Percentiles rank a stretch among this genome's conserved stretches.
These are phyloP conservation scores for Dasypolia templi DNA, from an alignment of 2,888 invertebrate genomes.

Conservation along the genomic window DNA sequence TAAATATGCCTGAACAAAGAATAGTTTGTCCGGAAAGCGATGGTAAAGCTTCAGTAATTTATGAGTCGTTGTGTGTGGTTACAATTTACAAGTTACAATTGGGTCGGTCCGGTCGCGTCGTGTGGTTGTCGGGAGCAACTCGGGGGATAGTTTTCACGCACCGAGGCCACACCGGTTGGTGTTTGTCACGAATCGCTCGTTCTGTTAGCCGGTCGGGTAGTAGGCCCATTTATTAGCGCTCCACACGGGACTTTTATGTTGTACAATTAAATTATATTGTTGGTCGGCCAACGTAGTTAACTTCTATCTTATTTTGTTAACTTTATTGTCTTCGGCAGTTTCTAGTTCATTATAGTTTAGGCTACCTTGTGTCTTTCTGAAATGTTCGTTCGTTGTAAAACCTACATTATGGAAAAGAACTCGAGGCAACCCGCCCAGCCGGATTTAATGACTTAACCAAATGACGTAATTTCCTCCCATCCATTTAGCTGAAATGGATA, in stretches of 20 bases:
- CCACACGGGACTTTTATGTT: constrained; percentile 1
- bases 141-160: constrained; percentile 5
- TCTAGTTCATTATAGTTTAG: not conserved
- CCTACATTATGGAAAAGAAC: not conserved
- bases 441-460: constrained; percentile 56
- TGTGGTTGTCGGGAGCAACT: constrained; percentile 13
- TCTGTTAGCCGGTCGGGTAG: not conserved
- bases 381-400: not conserved
- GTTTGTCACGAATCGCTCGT: not conserved
- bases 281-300: not conserved
- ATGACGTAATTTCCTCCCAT: constrained; percentile 53
- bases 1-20: constrained; percentile 35
- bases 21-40: constrained; percentile 26
- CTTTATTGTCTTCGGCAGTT: not conserved
- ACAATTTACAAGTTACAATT: constrained; percentile 22
- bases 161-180: not conserved
- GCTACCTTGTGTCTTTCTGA: not conserved
- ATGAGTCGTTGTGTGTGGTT: constrained; percentile 26
- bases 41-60: constrained; percentile 30
- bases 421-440: constrained; percentile 22
- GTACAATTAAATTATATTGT: constrained; percentile 6
- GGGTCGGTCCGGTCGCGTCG: not conserved
- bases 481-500: constrained; percentile 61
- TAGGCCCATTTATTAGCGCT: constrained; percentile 15
- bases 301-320: not conserved